Percentiles rank a stretch among this genome's conserved stretches.
Conservation (phyloP, 2,797 vertebrate species). For the Acanthurus leucopareius region DNA sequence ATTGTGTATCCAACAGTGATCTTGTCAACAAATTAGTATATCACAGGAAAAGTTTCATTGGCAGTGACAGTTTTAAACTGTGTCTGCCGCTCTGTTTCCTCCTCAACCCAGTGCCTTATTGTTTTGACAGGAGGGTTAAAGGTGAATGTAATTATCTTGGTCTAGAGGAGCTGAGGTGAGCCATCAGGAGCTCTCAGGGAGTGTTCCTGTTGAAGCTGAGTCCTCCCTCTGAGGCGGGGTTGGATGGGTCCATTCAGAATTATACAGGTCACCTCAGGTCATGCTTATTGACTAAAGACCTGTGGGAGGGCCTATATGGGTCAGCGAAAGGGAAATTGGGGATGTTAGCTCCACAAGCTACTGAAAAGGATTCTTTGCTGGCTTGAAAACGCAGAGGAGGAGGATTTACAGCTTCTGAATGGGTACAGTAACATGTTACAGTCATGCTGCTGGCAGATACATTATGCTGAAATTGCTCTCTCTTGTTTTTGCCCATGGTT, state of each 20-base stretch:
- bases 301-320: slow-evolving; percentile 62
- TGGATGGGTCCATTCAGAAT: slow-evolving; percentile 64
- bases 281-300: slow-evolving; percentile 61
- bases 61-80: slow-evolving; percentile 45
- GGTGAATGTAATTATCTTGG: slow-evolving; percentile 72
- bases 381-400: slow-evolving; percentile 53
- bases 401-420: slow-evolving; percentile 16
- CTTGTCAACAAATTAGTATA: not conserved
- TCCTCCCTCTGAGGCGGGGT: slow-evolving; percentile 49
- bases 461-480: slow-evolving; percentile 51
- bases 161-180: slow-evolving; percentile 65
- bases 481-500: slow-evolving; percentile 34
- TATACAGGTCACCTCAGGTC: slow-evolving; percentile 74
- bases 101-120: slow-evolving; percentile 53
- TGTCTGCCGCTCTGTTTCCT: slow-evolving; percentile 35
- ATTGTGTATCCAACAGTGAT: not conserved
- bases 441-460: not conserved
- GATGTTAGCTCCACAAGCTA: slow-evolving; percentile 53
- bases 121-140: slow-evolving; percentile 68
- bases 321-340: slow-evolving; percentile 65
- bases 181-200: slow-evolving; percentile 63
- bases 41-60: slow-evolving; percentile 5
- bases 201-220: slow-evolving; percentile 43
- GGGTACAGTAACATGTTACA: slow-evolving; percentile 2
- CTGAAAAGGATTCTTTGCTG: slow-evolving; percentile 25